Evolutionary conservation across 2,888 invertebrate genomes (phyloP), one percentile per base, ranked within the genome.

Genomic region (Hydraecia micacea): DNA sequence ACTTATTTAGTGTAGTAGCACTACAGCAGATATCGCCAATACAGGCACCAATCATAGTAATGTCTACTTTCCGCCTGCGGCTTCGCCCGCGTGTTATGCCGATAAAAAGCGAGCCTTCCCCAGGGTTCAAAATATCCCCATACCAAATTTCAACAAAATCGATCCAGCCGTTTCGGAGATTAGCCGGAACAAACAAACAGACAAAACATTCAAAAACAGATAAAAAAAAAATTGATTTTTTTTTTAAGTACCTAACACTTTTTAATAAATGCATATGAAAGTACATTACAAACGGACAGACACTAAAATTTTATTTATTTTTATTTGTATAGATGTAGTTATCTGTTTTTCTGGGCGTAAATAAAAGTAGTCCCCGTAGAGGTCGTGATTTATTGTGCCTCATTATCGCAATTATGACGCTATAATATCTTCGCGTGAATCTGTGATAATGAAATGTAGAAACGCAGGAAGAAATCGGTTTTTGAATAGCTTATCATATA

Each of bases 351-450:
- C 79, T 74, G 81, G 86, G 81, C 87, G 88, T 91, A 90, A 90
- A 90, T 90, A 89, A 84, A 89, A 39, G 65, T 65, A 83, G 84
- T 85, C 84, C 83, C 79, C 77, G 74, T 81, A 86, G 72, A 46
- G 55, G 18, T 76, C 8, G 32, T 58, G 91, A 93, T 93, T 92
- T 90, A 92, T 91, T 87, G 82, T 86, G 81, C 87, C 80, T 91
- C 90, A 90, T 90, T 90, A 91, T 89, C 89, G 89, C 87, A 91
- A 82, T 89, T 91, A 91, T 88, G 89, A 74, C 32, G 89, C 8
- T 84, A 70, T 60, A 58, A 58, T 87, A 88, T 90, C 82, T 87
- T 80, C 76, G 11, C 63, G 66, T 80, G 73, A 28, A 71, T 60
- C 55, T 70, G 28, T 6, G 52, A 74, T 18, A n/a, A 39, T 39